Percentiles rank a stretch among this genome's conserved stretches.
Evolutionary conservation across 2,888 invertebrate genomes (phyloP).

Genomic region (Glyphotaelius pellucidus): DNA sequence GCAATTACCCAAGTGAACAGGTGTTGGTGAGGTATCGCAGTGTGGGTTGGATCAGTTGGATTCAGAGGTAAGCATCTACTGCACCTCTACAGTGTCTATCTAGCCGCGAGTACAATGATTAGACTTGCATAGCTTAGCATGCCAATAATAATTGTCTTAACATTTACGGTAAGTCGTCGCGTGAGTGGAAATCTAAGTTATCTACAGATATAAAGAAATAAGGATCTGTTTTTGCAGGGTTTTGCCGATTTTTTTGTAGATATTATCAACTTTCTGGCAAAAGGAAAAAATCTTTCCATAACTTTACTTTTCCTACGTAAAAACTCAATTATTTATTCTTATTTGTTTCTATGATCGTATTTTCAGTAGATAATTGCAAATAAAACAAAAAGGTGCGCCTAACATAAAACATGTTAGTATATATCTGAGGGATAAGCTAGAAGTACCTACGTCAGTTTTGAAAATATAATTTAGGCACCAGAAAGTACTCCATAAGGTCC

Average conservation of each 20-base stretch:
- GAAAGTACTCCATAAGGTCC: too few relatives aligned
- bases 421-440: too few relatives aligned
- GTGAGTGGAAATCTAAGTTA: constrained; percentile 9
- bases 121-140: constrained; percentile 13
- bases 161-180: constrained; percentile 18
- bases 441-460: too few relatives aligned
- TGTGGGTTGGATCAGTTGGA: neutral
- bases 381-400: too few relatives aligned
- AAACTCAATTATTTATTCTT: too few relatives aligned
- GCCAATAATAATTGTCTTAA: constrained; percentile 23
- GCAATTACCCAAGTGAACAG: neutral
- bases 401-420: too few relatives aligned
- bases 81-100: too few relatives aligned
- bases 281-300: neutral
- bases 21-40: neutral
- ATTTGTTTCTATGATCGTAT: too few relatives aligned
- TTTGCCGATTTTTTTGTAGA: neutral
- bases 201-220: neutral
- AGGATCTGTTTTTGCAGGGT: neutral
- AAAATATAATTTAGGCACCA: too few relatives aligned
- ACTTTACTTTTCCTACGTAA: neutral
- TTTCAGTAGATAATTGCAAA: too few relatives aligned
- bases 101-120: neutral
- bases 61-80: neutral
- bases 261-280: neutral